These are phyloP conservation scores for Coccyzus lansbergi DNA, from an alignment of 2,797 vertebrate species.

Conservation along the genomic window DNA sequence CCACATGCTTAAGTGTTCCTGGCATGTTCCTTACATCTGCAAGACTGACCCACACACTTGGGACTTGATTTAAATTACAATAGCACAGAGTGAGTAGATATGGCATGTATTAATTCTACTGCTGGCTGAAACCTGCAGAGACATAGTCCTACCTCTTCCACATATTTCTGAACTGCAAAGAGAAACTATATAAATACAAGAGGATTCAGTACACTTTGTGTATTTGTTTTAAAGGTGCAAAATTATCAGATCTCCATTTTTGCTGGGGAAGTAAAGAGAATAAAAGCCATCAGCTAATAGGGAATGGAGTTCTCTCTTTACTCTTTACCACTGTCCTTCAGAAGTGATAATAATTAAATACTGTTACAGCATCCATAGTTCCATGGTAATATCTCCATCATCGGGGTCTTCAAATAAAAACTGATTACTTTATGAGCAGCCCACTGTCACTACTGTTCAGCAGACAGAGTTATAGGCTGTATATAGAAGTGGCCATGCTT, in stretches of 20 bases:
- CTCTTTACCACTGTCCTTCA: background rate
- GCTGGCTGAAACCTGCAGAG: background rate
- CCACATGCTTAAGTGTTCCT: background rate
- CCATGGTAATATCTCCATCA: background rate
- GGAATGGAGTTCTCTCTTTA: background rate
- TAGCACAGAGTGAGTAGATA: background rate
- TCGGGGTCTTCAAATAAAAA: background rate
- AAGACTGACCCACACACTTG: background rate
- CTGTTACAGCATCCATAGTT: background rate
- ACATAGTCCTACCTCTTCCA: background rate
- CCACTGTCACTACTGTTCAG: background rate
- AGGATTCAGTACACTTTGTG: background rate
- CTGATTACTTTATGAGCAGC: background rate
- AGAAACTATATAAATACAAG: background rate
- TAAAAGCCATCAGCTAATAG: background rate
- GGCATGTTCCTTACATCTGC: background rate
- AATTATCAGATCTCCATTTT: background rate
- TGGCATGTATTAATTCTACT: background rate
- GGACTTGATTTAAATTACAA: background rate
- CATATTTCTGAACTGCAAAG: background rate
- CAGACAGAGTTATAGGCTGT: background rate
- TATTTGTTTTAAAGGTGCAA: background rate
- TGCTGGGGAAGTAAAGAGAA: background rate
- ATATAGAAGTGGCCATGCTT: background rate
- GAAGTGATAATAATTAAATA: background rate